phyloP scores from a whole-genome alignment of 1,140 invertebrate genomes.

The Rhynchophorus ferrugineus region DNA sequence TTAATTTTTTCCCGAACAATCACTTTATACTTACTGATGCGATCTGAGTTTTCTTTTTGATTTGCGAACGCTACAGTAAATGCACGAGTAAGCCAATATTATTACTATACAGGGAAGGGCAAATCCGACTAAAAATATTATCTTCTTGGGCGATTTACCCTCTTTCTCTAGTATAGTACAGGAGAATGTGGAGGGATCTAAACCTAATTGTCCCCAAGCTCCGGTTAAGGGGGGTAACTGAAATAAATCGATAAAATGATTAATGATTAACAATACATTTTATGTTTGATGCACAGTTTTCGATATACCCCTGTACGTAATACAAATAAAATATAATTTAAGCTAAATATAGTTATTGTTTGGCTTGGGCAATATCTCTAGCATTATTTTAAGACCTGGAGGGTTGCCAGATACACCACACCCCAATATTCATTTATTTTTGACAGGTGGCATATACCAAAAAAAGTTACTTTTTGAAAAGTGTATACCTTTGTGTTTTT shows the following conservation, averaged over 20 bases:
- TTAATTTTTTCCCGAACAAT: neutral
- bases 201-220: constrained; percentile 74
- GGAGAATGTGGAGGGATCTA: constrained; percentile 70
- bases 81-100: constrained; percentile 75
- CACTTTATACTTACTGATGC: constrained; percentile 46
- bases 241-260: constrained; percentile 33
- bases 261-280: no score
- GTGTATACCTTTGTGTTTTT: no score
- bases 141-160: constrained; percentile 73
- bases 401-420: no score
- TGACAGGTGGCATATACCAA: no score
- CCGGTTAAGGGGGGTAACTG: constrained; percentile 69
- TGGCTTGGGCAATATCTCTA: no score
- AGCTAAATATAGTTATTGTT: no score
- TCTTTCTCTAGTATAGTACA: constrained; percentile 77
- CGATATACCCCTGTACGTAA: no score
- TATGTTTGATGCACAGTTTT: no score
- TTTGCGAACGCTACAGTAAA: constrained; percentile 69
- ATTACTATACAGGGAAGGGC: constrained; percentile 75
- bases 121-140: constrained; percentile 75
- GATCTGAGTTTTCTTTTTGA: constrained; percentile 62
- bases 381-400: no score
- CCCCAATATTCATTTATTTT: no score
- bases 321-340: no score
- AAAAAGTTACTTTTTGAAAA: no score